These are phyloP conservation scores for Callimorpha dominula DNA, from an alignment of 2,888 invertebrate genomes.

Conservation along the genomic window DNA sequence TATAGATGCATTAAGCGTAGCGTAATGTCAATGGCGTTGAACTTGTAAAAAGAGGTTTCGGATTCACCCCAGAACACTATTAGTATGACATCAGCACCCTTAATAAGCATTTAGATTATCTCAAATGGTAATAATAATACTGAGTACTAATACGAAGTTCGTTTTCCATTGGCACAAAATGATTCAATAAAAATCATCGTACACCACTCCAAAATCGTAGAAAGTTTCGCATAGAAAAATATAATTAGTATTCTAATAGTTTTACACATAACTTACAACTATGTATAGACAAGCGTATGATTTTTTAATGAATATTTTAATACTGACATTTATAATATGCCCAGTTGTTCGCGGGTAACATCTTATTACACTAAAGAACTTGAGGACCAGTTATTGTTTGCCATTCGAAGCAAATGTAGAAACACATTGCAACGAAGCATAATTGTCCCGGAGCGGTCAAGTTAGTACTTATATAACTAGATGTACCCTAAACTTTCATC, in stretches of 20 bases:
- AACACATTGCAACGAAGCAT: constrained; percentile 6
- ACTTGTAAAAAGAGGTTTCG: neutral
- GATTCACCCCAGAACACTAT: neutral
- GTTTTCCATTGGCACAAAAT: constrained; percentile 53
- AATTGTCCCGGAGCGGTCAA: neutral
- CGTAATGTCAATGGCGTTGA: neutral
- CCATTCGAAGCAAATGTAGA: neutral
- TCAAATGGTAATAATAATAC: neutral
- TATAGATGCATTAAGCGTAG: neutral
- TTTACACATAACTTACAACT: constrained; percentile 53
- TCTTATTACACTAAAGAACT: constrained; percentile 19
- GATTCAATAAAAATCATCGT: constrained; percentile 51
- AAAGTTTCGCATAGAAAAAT: constrained; percentile 83
- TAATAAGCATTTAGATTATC: neutral
- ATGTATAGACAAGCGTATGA: constrained; percentile 56
- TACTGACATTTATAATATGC: constrained; percentile 53
- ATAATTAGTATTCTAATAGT: constrained; percentile 77
- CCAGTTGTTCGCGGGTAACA: constrained; percentile 16
- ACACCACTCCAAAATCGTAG: constrained; percentile 69
- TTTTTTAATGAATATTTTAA: constrained; percentile 50
- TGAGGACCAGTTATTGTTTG: neutral
- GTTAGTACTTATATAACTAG: neutral
- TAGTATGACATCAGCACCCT: neutral
- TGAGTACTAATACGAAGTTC: neutral
- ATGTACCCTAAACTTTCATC: neutral